Conservation (phyloP, 1,140 invertebrate genomes). For the Dendroctonus valens region DNA sequence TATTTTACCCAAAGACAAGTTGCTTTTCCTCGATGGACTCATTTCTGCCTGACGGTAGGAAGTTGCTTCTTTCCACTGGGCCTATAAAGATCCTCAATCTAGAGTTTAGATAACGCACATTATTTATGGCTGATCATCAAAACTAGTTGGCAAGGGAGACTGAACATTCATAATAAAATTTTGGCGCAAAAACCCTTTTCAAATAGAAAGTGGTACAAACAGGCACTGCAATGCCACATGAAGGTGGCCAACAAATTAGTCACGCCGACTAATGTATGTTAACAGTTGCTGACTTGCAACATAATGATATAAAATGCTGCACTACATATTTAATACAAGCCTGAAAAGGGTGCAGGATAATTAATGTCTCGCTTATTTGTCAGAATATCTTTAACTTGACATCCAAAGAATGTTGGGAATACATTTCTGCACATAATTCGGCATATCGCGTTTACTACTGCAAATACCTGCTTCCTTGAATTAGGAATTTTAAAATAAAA, state of each 20-base stretch:
- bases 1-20: background rate
- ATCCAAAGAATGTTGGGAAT: no score
- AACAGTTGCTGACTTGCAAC: constrained; percentile 3
- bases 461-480: no score
- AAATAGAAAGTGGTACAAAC: constrained; percentile 8
- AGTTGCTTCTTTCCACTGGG: background rate
- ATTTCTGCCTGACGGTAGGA: background rate
- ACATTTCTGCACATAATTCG: no score
- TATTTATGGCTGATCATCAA: no score
- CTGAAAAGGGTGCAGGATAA: no score
- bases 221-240: constrained; percentile 8
- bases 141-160: background rate
- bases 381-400: no score
- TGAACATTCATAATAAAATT: background rate
- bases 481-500: no score
- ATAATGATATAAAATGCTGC: no score
- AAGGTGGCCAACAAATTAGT: constrained; percentile 7
- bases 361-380: no score
- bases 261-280: constrained; percentile 5
- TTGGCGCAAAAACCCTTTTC: constrained; percentile 3
- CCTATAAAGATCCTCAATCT: background rate
- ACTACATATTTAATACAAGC: no score
- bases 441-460: no score
- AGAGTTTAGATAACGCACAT: background rate
- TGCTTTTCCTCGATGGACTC: background rate